phyloP scores from a whole-genome alignment of 2,113 vertebrate genomes.

The Brachionichthys hirsutus region DNA sequence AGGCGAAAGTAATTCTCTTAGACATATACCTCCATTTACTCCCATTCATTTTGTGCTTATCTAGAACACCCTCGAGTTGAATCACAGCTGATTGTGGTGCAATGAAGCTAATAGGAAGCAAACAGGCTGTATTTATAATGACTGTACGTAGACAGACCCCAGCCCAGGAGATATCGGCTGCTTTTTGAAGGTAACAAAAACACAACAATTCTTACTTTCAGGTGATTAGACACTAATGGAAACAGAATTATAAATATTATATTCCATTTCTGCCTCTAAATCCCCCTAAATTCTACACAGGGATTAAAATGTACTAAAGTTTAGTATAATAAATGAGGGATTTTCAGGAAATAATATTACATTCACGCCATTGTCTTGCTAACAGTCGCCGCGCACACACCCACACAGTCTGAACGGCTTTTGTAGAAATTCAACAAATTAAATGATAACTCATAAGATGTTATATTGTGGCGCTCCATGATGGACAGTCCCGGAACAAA shows the following conservation, averaged over 20 bases:
- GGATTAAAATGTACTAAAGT: slow-evolving; percentile 1
- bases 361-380: slow-evolving; percentile 5
- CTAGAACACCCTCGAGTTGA: too few species aligned
- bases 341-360: slow-evolving; percentile 31
- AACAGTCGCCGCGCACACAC: background rate
- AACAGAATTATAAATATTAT: background rate
- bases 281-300: background rate
- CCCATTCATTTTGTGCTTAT: too few species aligned
- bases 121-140: too few species aligned
- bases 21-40: too few species aligned
- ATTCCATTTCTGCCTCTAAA: background rate
- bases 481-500: slow-evolving; percentile 39
- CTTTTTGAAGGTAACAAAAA: background rate
- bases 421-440: slow-evolving; percentile 39
- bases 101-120: too few species aligned
- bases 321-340: slow-evolving; percentile 9
- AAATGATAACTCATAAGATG: slow-evolving; percentile 48
- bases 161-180: too few species aligned
- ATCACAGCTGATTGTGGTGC: too few species aligned
- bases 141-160: too few species aligned
- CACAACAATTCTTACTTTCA: background rate
- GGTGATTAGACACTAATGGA: background rate
- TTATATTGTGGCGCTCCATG: slow-evolving; percentile 19
- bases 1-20: too few species aligned
- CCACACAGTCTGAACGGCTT: slow-evolving; percentile 20